Evolutionary conservation across 1,140 invertebrate genomes (phyloP).

Genomic region (Protaetia brevitarsis): DNA sequence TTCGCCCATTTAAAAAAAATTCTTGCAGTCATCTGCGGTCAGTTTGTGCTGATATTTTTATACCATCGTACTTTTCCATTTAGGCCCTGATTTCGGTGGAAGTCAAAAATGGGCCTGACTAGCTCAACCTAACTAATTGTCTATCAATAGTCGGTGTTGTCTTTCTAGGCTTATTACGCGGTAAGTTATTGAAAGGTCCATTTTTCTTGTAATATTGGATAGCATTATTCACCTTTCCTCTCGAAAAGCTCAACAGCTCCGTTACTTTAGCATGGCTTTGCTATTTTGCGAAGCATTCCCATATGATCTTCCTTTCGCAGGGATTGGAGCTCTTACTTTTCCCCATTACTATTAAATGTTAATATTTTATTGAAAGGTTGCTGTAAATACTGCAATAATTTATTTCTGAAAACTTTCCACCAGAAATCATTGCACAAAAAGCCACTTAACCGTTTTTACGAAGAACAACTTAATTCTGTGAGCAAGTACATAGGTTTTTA

Average conservation of each 20-base stretch:
- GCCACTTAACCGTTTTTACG: neutral
- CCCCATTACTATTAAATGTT: neutral
- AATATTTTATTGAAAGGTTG: neutral
- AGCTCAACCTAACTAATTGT: neutral
- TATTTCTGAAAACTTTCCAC: neutral
- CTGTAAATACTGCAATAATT: neutral
- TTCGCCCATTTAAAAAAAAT: neutral
- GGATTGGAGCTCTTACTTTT: neutral
- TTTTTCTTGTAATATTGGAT: neutral
- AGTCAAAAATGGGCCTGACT: neutral
- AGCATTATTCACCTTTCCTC: neutral
- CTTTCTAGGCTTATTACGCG: neutral
- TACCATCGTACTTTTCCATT: neutral
- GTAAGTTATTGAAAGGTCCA: neutral
- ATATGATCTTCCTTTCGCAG: neutral
- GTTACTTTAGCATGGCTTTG: neutral
- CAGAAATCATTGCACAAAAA: neutral
- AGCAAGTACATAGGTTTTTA: neutral
- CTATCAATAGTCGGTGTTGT: neutral
- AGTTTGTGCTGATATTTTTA: constrained; percentile 8
- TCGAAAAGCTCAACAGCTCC: neutral
- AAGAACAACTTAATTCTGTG: neutral
- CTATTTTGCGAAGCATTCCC: neutral
- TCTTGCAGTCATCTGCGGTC: neutral
- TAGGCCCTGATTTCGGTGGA: neutral